These are phyloP conservation scores for Athene cunicularia DNA, from an alignment of 2,113 vertebrate genomes.

Conservation along the genomic window DNA sequence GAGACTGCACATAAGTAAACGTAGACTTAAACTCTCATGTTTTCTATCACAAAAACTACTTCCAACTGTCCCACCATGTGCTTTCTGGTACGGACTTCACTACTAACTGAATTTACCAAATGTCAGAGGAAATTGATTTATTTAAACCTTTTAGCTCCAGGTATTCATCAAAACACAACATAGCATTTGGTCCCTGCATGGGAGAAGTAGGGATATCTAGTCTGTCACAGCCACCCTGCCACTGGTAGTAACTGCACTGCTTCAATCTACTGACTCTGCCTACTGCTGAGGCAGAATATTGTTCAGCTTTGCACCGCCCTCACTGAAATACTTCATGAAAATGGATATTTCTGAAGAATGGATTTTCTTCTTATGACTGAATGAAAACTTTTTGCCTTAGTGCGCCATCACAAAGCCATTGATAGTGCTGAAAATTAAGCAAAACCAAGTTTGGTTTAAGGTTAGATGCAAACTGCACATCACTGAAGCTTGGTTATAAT, in stretches of 20 bases:
- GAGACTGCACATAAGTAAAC: background rate
- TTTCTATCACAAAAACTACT: background rate
- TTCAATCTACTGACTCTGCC: background rate
- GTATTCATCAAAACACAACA: background rate
- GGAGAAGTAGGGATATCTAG: background rate
- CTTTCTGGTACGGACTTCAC: background rate
- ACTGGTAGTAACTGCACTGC: background rate
- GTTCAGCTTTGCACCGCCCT: background rate
- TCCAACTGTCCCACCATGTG: fast-evolving
- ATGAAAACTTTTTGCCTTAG: background rate
- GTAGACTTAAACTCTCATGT: background rate
- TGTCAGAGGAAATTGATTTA: background rate
- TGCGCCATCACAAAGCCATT: background rate
- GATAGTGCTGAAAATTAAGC: background rate
- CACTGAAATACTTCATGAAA: background rate
- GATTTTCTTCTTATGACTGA: background rate
- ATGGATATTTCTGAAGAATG: background rate
- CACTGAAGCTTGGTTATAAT: background rate
- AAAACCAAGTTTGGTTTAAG: background rate
- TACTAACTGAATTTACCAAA: background rate
- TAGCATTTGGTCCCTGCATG: background rate
- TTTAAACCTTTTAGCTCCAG: background rate
- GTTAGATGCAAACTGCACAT: background rate
- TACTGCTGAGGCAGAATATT: background rate
- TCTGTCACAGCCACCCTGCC: background rate